Base-by-base conservation (phyloP, 2,888 invertebrate species). In the Synanthedon formicaeformis region DNA sequence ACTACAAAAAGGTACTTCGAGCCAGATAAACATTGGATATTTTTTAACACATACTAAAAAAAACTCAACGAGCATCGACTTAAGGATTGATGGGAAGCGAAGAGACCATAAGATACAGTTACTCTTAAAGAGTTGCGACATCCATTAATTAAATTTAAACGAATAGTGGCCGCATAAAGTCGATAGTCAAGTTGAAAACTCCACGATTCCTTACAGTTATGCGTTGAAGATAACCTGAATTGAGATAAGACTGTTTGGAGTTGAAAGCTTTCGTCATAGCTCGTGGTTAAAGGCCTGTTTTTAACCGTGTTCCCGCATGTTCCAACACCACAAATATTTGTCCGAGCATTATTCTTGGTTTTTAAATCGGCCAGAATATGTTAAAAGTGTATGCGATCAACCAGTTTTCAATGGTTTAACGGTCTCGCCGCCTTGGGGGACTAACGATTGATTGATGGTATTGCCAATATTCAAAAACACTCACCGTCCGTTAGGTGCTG, bases 401-500 rank as follows among this genome's bases (percentile, higher is more conserved):
- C 78, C 74, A 69, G 78, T 75, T 78, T 66, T 60, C 58, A 67
- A 64, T 67, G 69, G 75, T 73, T 71, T 72, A 73, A 76, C 74
- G 73, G 73, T 73, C 66, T 67, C 66, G 63, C 61, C 66, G 66
- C 59, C 50, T 52, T 51, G 55, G 53, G 49, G 54, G 48, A 13
- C 50, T 55, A 56, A 54, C 53, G 10, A 34, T 57, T 66, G 66
- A 68, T 67, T 63, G 67, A 66, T 63, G 59, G 52, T 54, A 14
- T 8, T 45, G 45, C 14, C 45, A 45, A 45, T 10, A 34, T 45
- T 45, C 13, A 45, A 45, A 41, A 45, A 48, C 48, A 81, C 86
- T 83, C 70, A 87, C 88, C 88, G 91, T 71, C 92, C 92, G 66
- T 92, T 93, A 65, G 93, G 94, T 55, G 94, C 94, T 69, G 94